A percentile compares a stretch with the other conserved stretches of the same genome.
Evolutionary conservation across 2,888 invertebrate species (phyloP).

Genomic region (Xanthorhoe designata): DNA sequence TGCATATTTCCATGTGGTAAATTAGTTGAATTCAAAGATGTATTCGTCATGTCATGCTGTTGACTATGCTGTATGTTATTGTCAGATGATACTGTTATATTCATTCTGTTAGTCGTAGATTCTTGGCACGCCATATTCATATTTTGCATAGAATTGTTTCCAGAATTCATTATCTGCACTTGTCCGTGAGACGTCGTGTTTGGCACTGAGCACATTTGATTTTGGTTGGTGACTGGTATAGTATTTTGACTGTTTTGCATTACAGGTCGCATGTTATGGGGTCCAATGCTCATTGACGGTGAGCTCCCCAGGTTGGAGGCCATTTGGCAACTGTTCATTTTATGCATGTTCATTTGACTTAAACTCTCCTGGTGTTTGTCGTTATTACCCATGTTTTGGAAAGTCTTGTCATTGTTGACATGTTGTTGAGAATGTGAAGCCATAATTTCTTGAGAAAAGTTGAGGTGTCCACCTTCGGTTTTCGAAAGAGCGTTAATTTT

Average conservation of each 20-base stretch:
- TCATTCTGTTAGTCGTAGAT: constrained; percentile 68
- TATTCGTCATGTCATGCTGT: constrained; percentile 68
- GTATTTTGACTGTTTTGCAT: constrained; percentile 72
- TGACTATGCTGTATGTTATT: constrained; percentile 67
- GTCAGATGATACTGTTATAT: constrained; percentile 65
- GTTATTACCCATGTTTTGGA: constrained; percentile 74
- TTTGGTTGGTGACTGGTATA: constrained; percentile 69
- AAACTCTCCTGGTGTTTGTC: constrained; percentile 75
- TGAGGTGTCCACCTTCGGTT: constrained; percentile 78
- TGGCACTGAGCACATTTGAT: constrained; percentile 75
- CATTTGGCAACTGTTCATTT: constrained; percentile 79
- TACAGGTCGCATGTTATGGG: constrained; percentile 74
- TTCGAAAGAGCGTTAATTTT: constrained; percentile 81
- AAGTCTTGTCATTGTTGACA: constrained; percentile 74
- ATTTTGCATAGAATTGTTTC: constrained; percentile 74
- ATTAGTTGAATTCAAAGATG: constrained; percentile 63
- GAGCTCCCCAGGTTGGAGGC: constrained; percentile 66
- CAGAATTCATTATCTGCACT: constrained; percentile 74
- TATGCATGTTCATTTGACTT: constrained; percentile 74
- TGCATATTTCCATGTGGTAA: constrained; percentile 75
- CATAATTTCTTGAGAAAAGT: constrained; percentile 81
- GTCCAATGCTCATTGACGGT: constrained; percentile 77
- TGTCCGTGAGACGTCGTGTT: constrained; percentile 70
- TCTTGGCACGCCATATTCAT: constrained; percentile 78
- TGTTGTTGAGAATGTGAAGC: constrained; percentile 79